Base-by-base conservation (phyloP, 2,888 invertebrate genomes). In the Biston betularia region DNA sequence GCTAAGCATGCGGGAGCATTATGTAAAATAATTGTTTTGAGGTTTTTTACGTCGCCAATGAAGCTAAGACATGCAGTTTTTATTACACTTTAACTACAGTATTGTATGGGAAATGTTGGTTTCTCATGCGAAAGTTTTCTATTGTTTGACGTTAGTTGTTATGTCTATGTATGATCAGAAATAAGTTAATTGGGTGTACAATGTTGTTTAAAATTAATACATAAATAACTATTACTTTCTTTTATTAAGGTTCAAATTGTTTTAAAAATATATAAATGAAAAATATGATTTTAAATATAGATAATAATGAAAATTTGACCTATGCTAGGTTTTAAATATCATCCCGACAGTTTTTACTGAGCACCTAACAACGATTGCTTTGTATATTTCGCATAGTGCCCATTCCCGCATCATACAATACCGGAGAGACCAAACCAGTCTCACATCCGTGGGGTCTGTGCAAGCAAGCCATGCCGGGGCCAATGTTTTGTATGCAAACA, bases 111-210 rank as follows among this genome's bases (percentile, higher is more conserved):
- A 92, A 92, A 84, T 80, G 79, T 70, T 79, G 76, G 86, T 84
- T 92, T 92, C 92, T 84, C 92, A 89, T 92, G 90, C 89, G 92
- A 91, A 92, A 90, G 90, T 89, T 81, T 76, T 69, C 80, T 65
- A 85, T 86, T 86, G 85, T 86, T 70, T 71, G 61, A 38, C 71
- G 77, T 79, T 80, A 79, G 73, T 70, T 71, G 44, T 56, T 44
- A 63, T 70, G 68, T 75, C 65, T 72, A 64, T 69, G 71, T 58
- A 68, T 72, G 65, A 75, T 78, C 75, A 77, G 76, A 75, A 76
- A 77, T 75, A 75, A 75, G 67, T 69, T 65, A 63, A 68, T 73
- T 69, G 46, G 49, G 65, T 70, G 71, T 70, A 70, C n/a, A n/a
- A n/a, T 74, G 61, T 69, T 72, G 54, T 66, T 60, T 72, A 70